Conservation (phyloP, 2,888 invertebrate species). For the Osmoderma eremita region DNA sequence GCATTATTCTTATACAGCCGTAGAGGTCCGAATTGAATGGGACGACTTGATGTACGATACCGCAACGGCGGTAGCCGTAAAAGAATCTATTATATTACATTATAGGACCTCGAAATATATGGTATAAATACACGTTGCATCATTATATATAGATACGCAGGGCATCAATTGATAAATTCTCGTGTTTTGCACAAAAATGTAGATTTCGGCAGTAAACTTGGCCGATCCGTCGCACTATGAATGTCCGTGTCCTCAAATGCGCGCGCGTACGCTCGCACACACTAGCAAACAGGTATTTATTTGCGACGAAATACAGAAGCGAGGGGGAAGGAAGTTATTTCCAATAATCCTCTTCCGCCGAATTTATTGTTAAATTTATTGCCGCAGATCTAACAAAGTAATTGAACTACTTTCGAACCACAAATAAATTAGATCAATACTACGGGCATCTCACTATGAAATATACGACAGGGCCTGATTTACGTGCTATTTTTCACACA, state of each 20-base stretch:
- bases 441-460: conserved; percentile 42
- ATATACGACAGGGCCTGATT: conserved; percentile 43
- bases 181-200: conserved; percentile 45
- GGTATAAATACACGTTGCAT: background rate
- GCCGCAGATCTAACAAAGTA: conserved; percentile 45
- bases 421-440: conserved; percentile 45
- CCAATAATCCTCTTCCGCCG: conserved; percentile 46
- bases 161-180: conserved; percentile 28
- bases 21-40: conserved; percentile 43
- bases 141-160: background rate
- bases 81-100: conserved; percentile 19
- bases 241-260: background rate
- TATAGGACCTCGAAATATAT: background rate
- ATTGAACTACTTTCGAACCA: conserved; percentile 46
- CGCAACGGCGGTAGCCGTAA: conserved; percentile 24
- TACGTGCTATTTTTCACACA: conserved; percentile 38
- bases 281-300: conserved; percentile 45
- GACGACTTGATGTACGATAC: conserved; percentile 43
- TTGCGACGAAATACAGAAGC: conserved; percentile 40
- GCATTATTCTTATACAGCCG: conserved; percentile 56
- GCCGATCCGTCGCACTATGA: background rate
- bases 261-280: conserved; percentile 18
- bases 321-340: conserved; percentile 46
- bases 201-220: conserved; percentile 37
- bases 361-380: conserved; percentile 45